These are phyloP conservation scores for Drosophila truncata DNA, from an alignment of 1,140 invertebrate species.

Conservation along the genomic window DNA sequence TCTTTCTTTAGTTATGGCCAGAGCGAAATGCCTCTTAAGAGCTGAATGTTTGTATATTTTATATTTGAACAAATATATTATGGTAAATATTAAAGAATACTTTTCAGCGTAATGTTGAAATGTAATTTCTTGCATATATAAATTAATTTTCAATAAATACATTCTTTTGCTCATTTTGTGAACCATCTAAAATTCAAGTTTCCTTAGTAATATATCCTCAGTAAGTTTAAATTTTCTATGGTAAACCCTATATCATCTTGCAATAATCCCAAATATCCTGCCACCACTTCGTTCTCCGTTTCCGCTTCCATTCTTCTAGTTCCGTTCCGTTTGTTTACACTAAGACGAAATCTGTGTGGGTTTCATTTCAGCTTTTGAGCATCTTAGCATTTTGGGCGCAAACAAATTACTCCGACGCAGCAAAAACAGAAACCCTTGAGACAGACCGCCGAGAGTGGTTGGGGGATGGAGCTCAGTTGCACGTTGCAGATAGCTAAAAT, in stretches of 20 bases:
- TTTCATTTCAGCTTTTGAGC: constrained; percentile 73
- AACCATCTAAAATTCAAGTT: not conserved
- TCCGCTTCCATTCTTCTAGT: not conserved
- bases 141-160: not conserved
- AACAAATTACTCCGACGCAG: constrained; percentile 73
- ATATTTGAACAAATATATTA: not conserved
- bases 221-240: not conserved
- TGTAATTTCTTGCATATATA: not conserved
- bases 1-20: not conserved
- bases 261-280: constrained; percentile 19
- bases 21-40: no score
- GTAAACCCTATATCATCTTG: constrained; percentile 4
- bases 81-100: not conserved
- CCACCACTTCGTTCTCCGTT: not conserved
- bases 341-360: constrained; percentile 60
- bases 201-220: not conserved
- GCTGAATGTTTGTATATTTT: not conserved
- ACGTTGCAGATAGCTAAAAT: constrained; percentile 56
- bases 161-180: not conserved
- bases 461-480: constrained; percentile 21
- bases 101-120: not conserved
- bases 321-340: constrained; percentile 59
- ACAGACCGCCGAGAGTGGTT: constrained; percentile 4
- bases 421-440: constrained; percentile 60
- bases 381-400: constrained; percentile 58